Conservation (phyloP, 2,888 invertebrate species). For the Anthoptus insignis region DNA sequence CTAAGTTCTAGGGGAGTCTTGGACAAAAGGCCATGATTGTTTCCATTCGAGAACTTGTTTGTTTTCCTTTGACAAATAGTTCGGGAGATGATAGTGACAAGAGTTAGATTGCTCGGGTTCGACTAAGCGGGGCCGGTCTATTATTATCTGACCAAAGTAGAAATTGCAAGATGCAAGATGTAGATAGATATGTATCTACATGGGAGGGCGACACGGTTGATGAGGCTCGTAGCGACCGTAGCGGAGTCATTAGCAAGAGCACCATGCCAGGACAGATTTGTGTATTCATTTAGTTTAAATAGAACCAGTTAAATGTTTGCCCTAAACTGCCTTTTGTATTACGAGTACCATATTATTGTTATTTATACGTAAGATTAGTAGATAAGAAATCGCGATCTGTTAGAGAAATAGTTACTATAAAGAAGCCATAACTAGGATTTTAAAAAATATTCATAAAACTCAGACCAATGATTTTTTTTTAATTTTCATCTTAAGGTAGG, state of each 20-base stretch:
- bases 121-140: slow-evolving; percentile 32
- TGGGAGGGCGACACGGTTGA: slow-evolving; percentile 19
- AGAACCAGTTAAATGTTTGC: too few species aligned
- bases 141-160: slow-evolving; percentile 38
- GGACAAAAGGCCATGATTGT: slow-evolving; percentile 66
- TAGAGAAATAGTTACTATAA: too few species aligned
- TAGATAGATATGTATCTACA: slow-evolving; percentile 27
- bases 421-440: too few species aligned
- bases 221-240: slow-evolving; percentile 19
- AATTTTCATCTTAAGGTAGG: too few species aligned
- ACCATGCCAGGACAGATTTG: neutral
- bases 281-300: neutral
- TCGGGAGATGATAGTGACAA: slow-evolving; percentile 55
- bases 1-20: slow-evolving; percentile 45
- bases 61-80: slow-evolving; percentile 65
- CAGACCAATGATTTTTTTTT: too few species aligned
- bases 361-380: too few species aligned
- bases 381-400: too few species aligned
- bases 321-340: too few species aligned
- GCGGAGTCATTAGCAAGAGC: neutral
- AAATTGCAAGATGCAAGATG: slow-evolving; percentile 37
- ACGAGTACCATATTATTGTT: too few species aligned
- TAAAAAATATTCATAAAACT: too few species aligned
- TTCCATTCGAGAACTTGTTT: slow-evolving; percentile 70
- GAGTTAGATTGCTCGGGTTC: slow-evolving; percentile 42